Percentiles rank a stretch among this genome's conserved stretches.
phyloP scores from a whole-genome alignment of 2,113 vertebrate genomes.

The Hypomesus transpacificus region DNA sequence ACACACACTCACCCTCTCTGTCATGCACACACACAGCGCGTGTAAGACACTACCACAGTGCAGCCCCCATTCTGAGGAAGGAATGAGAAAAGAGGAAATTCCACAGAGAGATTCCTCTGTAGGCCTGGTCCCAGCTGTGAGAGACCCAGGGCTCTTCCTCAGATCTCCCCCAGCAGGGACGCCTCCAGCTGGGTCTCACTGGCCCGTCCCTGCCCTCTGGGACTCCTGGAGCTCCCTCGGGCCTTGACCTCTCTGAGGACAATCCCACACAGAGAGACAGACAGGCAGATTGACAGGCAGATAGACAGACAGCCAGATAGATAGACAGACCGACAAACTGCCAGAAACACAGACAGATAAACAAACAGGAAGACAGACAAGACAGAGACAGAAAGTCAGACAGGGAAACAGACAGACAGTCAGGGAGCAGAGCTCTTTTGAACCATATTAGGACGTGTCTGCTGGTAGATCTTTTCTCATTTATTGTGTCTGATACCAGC shows the following conservation, averaged over 20 bases:
- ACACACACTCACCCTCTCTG: not conserved
- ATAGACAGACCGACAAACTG: not conserved
- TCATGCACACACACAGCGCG: not conserved
- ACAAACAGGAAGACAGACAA: not conserved
- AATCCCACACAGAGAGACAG: not conserved
- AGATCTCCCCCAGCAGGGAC: constrained; percentile 16
- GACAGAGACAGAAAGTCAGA: not conserved
- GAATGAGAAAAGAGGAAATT: constrained; percentile 20
- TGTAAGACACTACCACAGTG: no score
- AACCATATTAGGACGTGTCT: no score
- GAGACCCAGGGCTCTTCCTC: constrained; percentile 9
- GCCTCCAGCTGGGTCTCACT: constrained; percentile 41
- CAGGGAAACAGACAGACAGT: no score
- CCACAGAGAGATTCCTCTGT: constrained; percentile 27
- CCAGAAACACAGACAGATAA: not conserved
- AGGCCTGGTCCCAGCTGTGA: constrained; percentile 49
- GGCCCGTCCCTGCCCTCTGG: not conserved
- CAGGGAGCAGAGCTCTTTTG: no score
- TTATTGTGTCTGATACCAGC: no score
- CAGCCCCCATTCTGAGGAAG: no score
- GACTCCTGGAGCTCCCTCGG: not conserved
- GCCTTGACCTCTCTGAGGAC: no score
- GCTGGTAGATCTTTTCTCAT: no score
- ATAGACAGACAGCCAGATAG: not conserved
- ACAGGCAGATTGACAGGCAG: not conserved